Evolutionary conservation across 2,888 invertebrate genomes (phyloP).

Genomic region (Rhorus exstirpatorius): DNA sequence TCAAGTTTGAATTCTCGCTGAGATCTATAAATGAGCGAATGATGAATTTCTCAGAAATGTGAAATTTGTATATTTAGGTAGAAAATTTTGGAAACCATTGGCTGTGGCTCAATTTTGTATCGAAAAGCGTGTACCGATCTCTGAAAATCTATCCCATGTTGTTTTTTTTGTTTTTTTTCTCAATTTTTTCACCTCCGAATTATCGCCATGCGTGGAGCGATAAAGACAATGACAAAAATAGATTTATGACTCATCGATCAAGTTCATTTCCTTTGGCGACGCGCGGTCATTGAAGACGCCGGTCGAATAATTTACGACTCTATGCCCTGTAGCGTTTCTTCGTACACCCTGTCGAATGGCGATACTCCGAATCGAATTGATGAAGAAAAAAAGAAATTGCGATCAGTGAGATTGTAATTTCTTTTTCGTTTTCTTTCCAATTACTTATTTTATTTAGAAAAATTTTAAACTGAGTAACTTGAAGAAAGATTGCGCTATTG

Average conservation of each 20-base stretch:
- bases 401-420: too few species aligned
- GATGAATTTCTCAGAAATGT: conserved; percentile 49
- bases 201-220: conserved; percentile 5
- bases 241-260: conserved; percentile 55
- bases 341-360: neutral
- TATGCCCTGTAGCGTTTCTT: neutral
- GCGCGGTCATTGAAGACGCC: conserved; percentile 27
- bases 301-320: conserved; percentile 34
- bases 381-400: neutral
- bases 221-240: conserved; percentile 56
- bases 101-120: neutral
- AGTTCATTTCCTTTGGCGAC: conserved; percentile 54
- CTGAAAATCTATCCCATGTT: too few species aligned
- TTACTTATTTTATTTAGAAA: too few species aligned
- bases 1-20: conserved; percentile 27
- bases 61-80: conserved; percentile 29
- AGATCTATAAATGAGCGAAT: conserved; percentile 16
- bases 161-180: neutral
- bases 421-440: too few species aligned
- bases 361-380: neutral
- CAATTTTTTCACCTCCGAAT: conserved; percentile 11
- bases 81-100: neutral
- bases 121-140: neutral
- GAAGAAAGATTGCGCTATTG: too few species aligned
- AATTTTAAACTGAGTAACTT: too few species aligned